Conservation (phyloP, 1,140 invertebrate genomes). For the Sycophaga agraensis region DNA sequence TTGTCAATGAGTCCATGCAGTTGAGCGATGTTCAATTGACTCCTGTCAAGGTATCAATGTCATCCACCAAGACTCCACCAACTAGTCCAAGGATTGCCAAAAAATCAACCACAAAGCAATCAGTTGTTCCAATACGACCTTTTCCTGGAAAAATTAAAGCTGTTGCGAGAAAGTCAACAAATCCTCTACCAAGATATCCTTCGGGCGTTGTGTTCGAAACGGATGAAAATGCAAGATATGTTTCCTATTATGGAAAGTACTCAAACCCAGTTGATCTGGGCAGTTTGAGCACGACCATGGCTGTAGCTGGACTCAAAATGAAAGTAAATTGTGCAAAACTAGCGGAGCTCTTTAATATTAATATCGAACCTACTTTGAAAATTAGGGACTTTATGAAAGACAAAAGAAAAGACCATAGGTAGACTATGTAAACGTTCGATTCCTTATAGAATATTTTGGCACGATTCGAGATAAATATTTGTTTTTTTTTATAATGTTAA, state of each 20-base stretch:
- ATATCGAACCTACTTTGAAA: slow-evolving; percentile 34
- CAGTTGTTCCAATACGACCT: neutral
- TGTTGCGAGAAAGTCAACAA: slow-evolving; percentile 52
- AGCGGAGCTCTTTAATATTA: slow-evolving; percentile 46
- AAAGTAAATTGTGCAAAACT: slow-evolving; percentile 47
- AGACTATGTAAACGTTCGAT: neutral
- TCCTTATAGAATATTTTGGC: too few species aligned
- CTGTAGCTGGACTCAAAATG: slow-evolving; percentile 43
- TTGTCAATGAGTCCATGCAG: neutral
- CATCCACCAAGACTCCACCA: neutral
- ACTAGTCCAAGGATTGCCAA: slow-evolving; percentile 38
- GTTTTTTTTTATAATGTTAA: too few species aligned
- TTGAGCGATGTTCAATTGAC: neutral
- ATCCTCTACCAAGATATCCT: slow-evolving; percentile 41
- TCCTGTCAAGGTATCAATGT: neutral
- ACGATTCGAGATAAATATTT: too few species aligned
- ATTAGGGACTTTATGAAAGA: slow-evolving; percentile 17
- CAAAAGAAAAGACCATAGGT: neutral
- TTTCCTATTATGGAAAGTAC: slow-evolving; percentile 43
- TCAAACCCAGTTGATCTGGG: slow-evolving; percentile 38
- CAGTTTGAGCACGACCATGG: slow-evolving; percentile 45
- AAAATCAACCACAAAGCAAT: slow-evolving; percentile 46
- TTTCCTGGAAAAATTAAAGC: slow-evolving; percentile 36
- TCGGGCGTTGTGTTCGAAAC: slow-evolving; percentile 24
- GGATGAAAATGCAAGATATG: neutral